A percentile compares a stretch with the other conserved stretches of the same genome.
phyloP scores from a whole-genome alignment of 2,113 vertebrate genomes.

The Callorhinus ursinus region DNA sequence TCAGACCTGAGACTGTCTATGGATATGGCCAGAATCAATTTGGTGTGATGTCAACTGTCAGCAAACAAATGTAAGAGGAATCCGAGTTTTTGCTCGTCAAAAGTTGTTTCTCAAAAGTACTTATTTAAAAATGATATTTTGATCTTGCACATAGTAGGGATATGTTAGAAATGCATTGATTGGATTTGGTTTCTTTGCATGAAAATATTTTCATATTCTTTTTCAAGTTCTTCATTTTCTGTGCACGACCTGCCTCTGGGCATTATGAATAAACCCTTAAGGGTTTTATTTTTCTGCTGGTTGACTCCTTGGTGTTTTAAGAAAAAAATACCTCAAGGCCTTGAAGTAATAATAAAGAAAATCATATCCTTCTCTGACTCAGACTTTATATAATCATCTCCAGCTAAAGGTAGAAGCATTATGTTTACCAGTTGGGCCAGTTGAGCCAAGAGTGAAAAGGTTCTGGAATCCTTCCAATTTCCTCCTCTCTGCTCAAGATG shows the following conservation, averaged over 20 bases:
- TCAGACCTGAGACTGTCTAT: not conserved
- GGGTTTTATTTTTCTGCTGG: not conserved
- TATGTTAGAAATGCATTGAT: not conserved
- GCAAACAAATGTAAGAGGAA: constrained; percentile 8
- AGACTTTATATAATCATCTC: not conserved
- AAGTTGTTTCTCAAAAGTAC: not conserved
- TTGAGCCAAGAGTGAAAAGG: not conserved
- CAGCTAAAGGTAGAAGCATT: not conserved
- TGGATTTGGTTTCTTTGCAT: not conserved
- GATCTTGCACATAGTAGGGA: not conserved
- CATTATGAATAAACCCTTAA: not conserved
- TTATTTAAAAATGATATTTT: constrained; percentile 18
- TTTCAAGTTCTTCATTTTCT: not conserved
- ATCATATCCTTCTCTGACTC: not conserved
- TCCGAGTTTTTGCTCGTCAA: not conserved
- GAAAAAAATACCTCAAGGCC: not conserved
- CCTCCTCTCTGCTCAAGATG: not conserved
- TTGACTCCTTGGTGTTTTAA: not conserved
- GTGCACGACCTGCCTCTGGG: not conserved
- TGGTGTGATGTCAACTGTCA: not conserved
- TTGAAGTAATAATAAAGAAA: not conserved
- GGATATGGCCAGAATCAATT: not conserved
- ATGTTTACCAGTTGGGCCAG: not conserved
- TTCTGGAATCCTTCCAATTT: not conserved
- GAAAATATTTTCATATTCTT: not conserved